A percentile compares a stretch with the other conserved stretches of the same genome.
Evolutionary conservation across 2,113 vertebrate genomes (phyloP).

Genomic region (Haliaeetus leucogaster): DNA sequence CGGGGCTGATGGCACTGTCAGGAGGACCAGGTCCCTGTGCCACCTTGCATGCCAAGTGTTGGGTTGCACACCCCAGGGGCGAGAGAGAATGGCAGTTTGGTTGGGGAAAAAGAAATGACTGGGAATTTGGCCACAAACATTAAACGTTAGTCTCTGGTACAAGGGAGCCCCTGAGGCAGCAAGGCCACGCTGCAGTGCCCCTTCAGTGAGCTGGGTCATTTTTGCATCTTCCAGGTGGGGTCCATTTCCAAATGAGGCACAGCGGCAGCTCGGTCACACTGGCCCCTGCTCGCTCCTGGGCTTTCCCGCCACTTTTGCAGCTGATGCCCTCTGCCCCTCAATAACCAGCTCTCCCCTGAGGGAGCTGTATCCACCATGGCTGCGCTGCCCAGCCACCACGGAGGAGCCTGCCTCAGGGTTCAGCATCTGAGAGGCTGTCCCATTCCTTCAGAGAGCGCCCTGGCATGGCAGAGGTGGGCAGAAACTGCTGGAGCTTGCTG

Average conservation of each 20-base stretch:
- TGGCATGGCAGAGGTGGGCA: background rate
- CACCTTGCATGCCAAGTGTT: background rate
- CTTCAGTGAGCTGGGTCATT: background rate
- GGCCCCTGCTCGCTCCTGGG: fast-evolving
- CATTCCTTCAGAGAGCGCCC: fast-evolving
- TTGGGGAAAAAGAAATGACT: background rate
- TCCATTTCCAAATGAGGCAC: fast-evolving
- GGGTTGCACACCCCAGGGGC: fast-evolving
- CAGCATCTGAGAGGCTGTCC: fast-evolving
- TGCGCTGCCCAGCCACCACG: fast-evolving
- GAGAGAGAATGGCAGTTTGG: background rate
- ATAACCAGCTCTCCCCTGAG: fast-evolving
- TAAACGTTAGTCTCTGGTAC: fast-evolving
- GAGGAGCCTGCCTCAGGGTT: too few species aligned
- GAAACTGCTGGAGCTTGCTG: fast-evolving
- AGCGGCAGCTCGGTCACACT: fast-evolving
- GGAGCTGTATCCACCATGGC: fast-evolving
- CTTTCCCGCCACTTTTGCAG: background rate
- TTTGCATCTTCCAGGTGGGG: fast-evolving
- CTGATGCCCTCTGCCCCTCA: fast-evolving
- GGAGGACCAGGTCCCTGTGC: background rate
- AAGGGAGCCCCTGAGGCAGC: background rate
- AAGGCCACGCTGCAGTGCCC: fast-evolving
- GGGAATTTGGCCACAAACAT: fast-evolving
- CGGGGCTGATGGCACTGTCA: fast-evolving